Percentiles rank a stretch among this genome's conserved stretches.
These are phyloP conservation scores for Calyptomena viridis DNA, from an alignment of 2,113 vertebrate genomes.

Conservation along the genomic window DNA sequence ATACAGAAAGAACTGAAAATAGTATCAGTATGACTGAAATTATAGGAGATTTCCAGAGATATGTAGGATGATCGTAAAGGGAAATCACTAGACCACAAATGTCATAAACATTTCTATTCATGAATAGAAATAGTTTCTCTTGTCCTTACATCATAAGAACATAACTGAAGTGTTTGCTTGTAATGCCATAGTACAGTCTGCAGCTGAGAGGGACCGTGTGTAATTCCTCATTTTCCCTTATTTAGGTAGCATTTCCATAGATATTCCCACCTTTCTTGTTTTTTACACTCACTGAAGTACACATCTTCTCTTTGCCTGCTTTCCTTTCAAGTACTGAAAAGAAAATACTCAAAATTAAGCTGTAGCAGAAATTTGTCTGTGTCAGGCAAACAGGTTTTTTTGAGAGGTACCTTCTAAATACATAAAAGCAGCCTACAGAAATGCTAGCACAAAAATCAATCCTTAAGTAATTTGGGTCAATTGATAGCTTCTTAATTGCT, in stretches of 20 bases:
- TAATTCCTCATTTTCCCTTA: background rate
- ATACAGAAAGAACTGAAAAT: background rate
- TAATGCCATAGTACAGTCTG: background rate
- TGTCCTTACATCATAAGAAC: background rate
- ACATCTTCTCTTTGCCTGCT: background rate
- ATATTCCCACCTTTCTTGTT: background rate
- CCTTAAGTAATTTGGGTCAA: background rate
- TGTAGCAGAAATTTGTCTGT: background rate
- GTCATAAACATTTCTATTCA: background rate
- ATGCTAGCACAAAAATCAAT: background rate
- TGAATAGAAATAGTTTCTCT: conserved; percentile 14
- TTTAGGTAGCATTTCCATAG: background rate
- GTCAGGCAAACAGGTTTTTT: background rate
- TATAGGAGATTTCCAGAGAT: background rate
- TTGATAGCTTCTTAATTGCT: background rate
- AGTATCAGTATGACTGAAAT: background rate
- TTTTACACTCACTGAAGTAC: background rate
- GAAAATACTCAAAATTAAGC: background rate
- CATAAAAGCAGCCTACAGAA: background rate
- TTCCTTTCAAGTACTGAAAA: background rate
- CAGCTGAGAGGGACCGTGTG: accelerated
- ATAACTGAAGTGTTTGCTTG: background rate
- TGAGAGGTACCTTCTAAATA: background rate
- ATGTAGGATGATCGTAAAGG: background rate
- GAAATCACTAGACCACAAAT: background rate